Evolutionary conservation across 2,113 vertebrate species (phyloP).

Genomic region (Microtus pennsylvanicus): DNA sequence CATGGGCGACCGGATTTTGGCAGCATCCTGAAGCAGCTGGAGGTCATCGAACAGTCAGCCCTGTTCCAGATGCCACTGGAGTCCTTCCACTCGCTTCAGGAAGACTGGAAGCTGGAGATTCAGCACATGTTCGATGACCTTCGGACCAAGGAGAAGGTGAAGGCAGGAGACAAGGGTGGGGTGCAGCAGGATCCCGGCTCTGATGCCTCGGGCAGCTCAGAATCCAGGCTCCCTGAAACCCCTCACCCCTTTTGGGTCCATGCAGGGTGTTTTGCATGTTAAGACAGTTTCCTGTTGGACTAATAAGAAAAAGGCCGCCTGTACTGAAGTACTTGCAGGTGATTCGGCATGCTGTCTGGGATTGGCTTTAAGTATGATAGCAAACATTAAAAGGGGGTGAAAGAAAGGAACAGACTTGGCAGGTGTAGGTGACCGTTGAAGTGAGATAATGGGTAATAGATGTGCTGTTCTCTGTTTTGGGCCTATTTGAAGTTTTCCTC

Average conservation of each 20-base stretch:
- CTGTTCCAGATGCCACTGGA: slow-evolving; percentile 96
- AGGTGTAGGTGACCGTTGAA: neutral
- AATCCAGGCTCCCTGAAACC: neutral
- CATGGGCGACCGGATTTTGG: slow-evolving; percentile 91
- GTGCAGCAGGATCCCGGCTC: neutral
- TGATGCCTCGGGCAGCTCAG: neutral
- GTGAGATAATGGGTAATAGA: accelerated
- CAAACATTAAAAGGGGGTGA: neutral
- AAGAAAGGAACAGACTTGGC: neutral
- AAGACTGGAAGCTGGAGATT: slow-evolving; percentile 95
- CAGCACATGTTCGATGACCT: slow-evolving; percentile 96
- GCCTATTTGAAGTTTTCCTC: neutral
- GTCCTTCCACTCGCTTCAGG: slow-evolving; percentile 94
- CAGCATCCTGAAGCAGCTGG: slow-evolving; percentile 90
- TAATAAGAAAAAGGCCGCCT: neutral
- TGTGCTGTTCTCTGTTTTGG: neutral
- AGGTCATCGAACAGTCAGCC: slow-evolving; percentile 92
- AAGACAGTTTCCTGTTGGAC: neutral
- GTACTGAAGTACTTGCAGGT: neutral
- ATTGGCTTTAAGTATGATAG: neutral
- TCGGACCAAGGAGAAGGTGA: slow-evolving; percentile 94
- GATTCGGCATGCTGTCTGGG: neutral
- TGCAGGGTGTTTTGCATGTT: neutral
- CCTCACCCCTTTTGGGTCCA: neutral
- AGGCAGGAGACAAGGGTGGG: neutral